Evolutionary conservation across 2,888 invertebrate genomes (phyloP).

Genomic region (Hecatera dysodea): DNA sequence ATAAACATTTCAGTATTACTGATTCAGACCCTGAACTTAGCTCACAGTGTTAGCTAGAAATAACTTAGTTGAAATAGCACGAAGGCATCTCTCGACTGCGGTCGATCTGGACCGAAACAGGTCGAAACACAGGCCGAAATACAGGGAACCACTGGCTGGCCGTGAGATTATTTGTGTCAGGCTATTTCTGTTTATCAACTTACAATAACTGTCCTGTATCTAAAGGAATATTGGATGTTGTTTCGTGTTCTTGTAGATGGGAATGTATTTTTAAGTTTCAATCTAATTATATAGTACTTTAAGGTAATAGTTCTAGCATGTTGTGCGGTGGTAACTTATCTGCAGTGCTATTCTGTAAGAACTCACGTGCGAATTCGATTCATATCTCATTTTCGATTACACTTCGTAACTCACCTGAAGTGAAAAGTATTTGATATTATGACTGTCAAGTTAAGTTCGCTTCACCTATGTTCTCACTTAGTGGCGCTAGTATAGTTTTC

Average conservation of each 20-base stretch:
- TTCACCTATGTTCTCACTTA: too few relatives aligned
- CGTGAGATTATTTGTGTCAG: constrained; percentile 44
- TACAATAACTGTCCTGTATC: constrained; percentile 16
- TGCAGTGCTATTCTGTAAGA: too few relatives aligned
- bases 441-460: too few relatives aligned
- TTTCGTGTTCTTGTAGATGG: constrained; percentile 5
- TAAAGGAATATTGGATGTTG: constrained; percentile 12
- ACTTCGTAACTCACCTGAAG: too few relatives aligned
- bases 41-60: constrained; percentile 29
- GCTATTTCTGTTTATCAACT: constrained; percentile 43
- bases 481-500: too few relatives aligned
- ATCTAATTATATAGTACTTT: background rate
- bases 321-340: too few relatives aligned
- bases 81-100: constrained; percentile 1
- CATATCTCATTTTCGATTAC: too few relatives aligned
- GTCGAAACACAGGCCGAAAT: background rate
- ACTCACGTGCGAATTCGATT: too few relatives aligned
- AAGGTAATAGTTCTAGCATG: background rate
- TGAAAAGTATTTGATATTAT: too few relatives aligned
- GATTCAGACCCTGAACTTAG: constrained; percentile 54
- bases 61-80: constrained; percentile 49
- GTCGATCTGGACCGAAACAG: constrained; percentile 9
- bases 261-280: background rate
- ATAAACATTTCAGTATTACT: constrained; percentile 37
- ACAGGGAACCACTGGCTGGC: constrained; percentile 24